phyloP scores from a whole-genome alignment of 2,888 invertebrate genomes.

The Abrostola triplasia region DNA sequence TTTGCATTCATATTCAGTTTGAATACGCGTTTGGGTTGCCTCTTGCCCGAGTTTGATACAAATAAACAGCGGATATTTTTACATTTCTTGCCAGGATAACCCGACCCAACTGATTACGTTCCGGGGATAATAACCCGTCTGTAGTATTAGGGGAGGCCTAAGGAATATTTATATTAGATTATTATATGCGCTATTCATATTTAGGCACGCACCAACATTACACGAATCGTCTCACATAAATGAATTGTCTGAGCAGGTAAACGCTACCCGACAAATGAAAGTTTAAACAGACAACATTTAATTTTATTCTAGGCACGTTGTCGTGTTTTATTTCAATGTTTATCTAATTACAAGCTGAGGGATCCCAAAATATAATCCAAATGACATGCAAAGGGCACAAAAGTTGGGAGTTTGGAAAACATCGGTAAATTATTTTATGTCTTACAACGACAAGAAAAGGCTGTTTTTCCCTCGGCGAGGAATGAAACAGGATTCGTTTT shows the following conservation, averaged over 20 bases:
- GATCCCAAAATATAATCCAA: constrained; percentile 75
- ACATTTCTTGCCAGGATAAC: constrained; percentile 84
- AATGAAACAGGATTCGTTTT: constrained; percentile 82
- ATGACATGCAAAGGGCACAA: constrained; percentile 77
- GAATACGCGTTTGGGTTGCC: constrained; percentile 87
- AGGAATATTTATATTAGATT: constrained; percentile 78
- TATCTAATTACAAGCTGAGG: constrained; percentile 75
- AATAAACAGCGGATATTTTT: constrained; percentile 88
- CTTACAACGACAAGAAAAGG: constrained; percentile 73
- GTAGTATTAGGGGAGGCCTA: constrained; percentile 72
- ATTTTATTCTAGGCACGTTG: constrained; percentile 46
- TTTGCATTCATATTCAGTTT: constrained; percentile 88
- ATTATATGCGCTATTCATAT: constrained; percentile 65
- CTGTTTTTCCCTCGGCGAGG: constrained; percentile 71
- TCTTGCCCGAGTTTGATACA: constrained; percentile 86
- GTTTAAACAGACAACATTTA: constrained; percentile 19
- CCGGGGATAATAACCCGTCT: constrained; percentile 81
- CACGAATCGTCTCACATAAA: constrained; percentile 34
- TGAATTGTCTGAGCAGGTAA: constrained; percentile 33
- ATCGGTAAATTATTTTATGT: constrained; percentile 72
- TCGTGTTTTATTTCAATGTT: constrained; percentile 67
- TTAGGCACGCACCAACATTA: constrained; percentile 49
- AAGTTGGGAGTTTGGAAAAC: constrained; percentile 65
- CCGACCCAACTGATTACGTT: constrained; percentile 87
- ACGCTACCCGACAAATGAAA: constrained; percentile 14